These are phyloP conservation scores for Polia nebulosa DNA, from an alignment of 2,888 invertebrate genomes.

Conservation along the genomic window DNA sequence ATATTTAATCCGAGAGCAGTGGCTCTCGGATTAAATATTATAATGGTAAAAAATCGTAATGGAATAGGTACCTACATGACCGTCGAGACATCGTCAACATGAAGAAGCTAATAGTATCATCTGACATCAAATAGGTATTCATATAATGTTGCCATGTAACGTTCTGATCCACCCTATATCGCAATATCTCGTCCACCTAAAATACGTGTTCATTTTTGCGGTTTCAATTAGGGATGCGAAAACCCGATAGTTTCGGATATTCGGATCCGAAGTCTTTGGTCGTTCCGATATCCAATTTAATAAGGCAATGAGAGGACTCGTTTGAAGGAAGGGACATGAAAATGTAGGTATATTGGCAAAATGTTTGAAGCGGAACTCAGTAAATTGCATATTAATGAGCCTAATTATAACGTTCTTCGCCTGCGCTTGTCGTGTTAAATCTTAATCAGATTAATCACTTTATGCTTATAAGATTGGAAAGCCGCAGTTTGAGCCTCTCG, in stretches of 20 bases:
- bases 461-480: slow-evolving; percentile 1
- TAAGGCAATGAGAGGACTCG: background rate
- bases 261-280: slow-evolving; percentile 9
- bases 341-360: background rate
- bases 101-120: background rate
- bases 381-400: slow-evolving; percentile 20
- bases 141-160: background rate
- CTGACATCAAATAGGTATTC: background rate
- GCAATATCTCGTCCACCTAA: slow-evolving; percentile 25
- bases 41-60: background rate
- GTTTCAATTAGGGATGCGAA: slow-evolving; percentile 45
- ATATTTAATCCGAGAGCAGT: no score
- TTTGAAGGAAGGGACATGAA: background rate
- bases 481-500: background rate
- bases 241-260: slow-evolving; percentile 51
- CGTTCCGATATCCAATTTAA: slow-evolving; percentile 31
- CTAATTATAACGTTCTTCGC: background rate
- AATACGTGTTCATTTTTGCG: slow-evolving; percentile 53
- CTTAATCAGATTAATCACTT: slow-evolving; percentile 23
- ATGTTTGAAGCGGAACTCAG: background rate
- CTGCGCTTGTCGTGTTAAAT: slow-evolving; percentile 10
- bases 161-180: background rate
- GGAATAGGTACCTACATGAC: background rate
- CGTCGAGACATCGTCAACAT: background rate
- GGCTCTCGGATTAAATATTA: no score